A percentile compares a stretch with the other conserved stretches of the same genome.
Evolutionary conservation across 2,888 invertebrate genomes (phyloP).

Genomic region (Drosophila suboccidentalis): DNA sequence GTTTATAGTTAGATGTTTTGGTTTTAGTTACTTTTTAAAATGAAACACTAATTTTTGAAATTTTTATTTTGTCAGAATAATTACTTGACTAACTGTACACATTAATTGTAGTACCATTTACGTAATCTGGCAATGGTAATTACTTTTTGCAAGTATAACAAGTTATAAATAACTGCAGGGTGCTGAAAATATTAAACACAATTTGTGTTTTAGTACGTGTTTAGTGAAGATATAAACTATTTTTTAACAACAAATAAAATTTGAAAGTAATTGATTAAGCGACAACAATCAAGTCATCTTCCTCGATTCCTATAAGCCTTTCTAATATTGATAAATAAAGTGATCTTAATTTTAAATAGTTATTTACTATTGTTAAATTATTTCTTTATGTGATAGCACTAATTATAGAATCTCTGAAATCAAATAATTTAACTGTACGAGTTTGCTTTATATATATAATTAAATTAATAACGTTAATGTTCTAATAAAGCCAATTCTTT

Average conservation of each 20-base stretch:
- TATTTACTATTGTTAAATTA: background rate
- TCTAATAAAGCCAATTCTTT: background rate
- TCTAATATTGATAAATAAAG: background rate
- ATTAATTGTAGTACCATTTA: constrained; percentile 31
- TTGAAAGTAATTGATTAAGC: background rate
- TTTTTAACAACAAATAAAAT: background rate
- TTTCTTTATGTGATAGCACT: background rate
- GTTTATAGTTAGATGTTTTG: background rate
- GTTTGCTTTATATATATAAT: background rate
- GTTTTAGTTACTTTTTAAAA: background rate
- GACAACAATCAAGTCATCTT: background rate
- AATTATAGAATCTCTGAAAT: background rate
- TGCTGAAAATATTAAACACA: background rate
- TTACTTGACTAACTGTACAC: constrained; percentile 3
- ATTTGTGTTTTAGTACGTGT: background rate
- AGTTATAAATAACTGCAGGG: background rate
- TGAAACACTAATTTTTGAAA: too few relatives aligned
- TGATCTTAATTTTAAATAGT: background rate
- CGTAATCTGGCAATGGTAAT: constrained; percentile 38
- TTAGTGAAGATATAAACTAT: background rate
- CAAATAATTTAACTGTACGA: background rate
- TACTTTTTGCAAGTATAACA: background rate
- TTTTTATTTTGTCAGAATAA: background rate
- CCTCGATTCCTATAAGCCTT: background rate
- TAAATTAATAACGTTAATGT: constrained; percentile 1